Percentiles rank a stretch among this genome's conserved stretches.
These are phyloP conservation scores for Sebastes nivosus DNA, from an alignment of 2,797 vertebrate species.

Conservation along the genomic window DNA sequence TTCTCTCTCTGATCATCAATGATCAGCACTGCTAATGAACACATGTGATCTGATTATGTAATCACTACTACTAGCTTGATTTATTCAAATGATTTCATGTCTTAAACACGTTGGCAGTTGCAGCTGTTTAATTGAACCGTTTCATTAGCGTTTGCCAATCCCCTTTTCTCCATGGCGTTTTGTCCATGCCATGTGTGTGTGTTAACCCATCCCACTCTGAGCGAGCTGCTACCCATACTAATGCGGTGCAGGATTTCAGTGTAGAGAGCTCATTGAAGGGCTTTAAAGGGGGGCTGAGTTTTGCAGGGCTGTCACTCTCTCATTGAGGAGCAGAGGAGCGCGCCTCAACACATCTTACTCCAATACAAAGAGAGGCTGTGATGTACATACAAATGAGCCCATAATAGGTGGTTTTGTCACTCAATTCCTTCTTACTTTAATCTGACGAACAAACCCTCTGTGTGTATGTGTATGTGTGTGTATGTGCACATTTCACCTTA, in stretches of 20 bases:
- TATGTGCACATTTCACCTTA: conserved; percentile 24
- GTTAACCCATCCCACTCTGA: conserved; percentile 4
- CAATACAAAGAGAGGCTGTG: conserved; percentile 70
- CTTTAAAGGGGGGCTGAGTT: conserved; percentile 16
- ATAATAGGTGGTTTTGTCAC: conserved; percentile 77
- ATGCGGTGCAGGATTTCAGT: conserved; percentile 45
- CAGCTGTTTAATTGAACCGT: conserved; percentile 47
- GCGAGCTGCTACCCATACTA: conserved; percentile 46
- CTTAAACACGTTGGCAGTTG: background rate
- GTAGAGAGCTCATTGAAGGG: conserved; percentile 50
- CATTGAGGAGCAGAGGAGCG: conserved; percentile 55
- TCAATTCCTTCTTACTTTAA: conserved; percentile 68
- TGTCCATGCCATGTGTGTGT: conserved; percentile 19
- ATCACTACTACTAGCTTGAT: conserved; percentile 12
- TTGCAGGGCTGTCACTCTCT: conserved; percentile 59
- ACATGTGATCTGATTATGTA: conserved; percentile 15
- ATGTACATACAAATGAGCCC: conserved; percentile 81
- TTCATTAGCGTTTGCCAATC: conserved; percentile 25
- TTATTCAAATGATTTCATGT: conserved; percentile 8
- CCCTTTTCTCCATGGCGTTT: background rate
- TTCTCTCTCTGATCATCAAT: background rate
- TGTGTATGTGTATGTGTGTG: conserved; percentile 7
- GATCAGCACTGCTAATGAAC: conserved; percentile 25
- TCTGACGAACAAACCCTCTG: conserved; percentile 64
- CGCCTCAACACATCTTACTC: conserved; percentile 72